Conservation (phyloP, 2,888 invertebrate species). For the Elmis aenea region DNA sequence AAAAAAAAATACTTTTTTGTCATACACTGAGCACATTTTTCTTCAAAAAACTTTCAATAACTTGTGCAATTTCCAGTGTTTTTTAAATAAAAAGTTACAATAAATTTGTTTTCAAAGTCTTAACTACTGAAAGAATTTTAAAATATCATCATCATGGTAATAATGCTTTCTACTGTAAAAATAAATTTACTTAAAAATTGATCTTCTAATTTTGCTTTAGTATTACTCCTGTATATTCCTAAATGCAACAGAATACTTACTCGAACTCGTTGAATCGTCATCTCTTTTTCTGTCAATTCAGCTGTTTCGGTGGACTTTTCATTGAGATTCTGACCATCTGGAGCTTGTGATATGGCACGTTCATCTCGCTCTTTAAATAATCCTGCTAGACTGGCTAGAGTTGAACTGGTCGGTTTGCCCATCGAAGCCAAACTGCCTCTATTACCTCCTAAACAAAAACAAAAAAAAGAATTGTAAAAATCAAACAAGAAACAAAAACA, state of each 20-base stretch:
- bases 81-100: too few species aligned
- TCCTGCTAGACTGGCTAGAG: slow-evolving; percentile 79
- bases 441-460: slow-evolving; percentile 53
- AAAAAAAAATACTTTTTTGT: too few species aligned
- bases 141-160: too few species aligned
- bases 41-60: too few species aligned
- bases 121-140: too few species aligned
- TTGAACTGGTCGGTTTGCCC: slow-evolving; percentile 84
- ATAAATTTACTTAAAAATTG: not conserved
- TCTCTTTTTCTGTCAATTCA: slow-evolving; percentile 44
- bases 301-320: slow-evolving; percentile 38
- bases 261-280: slow-evolving; percentile 51
- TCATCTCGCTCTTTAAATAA: slow-evolving; percentile 55
- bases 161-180: not conserved
- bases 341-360: slow-evolving; percentile 37
- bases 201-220: too few species aligned
- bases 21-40: too few species aligned
- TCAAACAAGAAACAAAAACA: slow-evolving; percentile 1
- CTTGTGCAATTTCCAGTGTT: too few species aligned
- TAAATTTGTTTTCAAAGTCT: too few species aligned
- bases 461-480: not conserved
- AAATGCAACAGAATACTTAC: slow-evolving; percentile 15
- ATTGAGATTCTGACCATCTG: slow-evolving; percentile 35
- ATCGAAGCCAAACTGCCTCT: slow-evolving; percentile 78
- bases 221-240: too few species aligned